A percentile compares a stretch with the other conserved stretches of the same genome.
These are phyloP conservation scores for Pantelozetes paolii DNA, from an alignment of 2,888 invertebrate genomes.

Conservation along the genomic window DNA sequence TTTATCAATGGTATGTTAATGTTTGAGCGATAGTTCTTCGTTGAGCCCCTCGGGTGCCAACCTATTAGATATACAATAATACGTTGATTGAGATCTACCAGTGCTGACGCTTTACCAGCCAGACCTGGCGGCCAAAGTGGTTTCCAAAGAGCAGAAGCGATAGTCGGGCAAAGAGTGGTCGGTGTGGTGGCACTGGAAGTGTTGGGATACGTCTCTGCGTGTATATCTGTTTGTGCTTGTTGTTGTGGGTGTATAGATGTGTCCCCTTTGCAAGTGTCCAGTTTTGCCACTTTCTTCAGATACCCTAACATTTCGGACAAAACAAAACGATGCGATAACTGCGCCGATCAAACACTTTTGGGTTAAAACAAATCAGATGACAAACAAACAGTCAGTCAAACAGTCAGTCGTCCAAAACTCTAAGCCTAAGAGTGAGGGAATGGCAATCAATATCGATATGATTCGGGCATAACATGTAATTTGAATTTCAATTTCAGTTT, in stretches of 20 bases:
- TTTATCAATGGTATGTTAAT: constrained; percentile 30
- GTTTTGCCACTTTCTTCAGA: constrained; percentile 39
- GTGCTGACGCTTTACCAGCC: constrained; percentile 32
- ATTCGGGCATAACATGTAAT: not conserved
- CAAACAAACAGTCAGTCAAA: constrained; percentile 11
- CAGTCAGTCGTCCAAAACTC: constrained; percentile 15
- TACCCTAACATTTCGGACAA: constrained; percentile 38
- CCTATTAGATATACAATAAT: constrained; percentile 7
- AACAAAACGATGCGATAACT: constrained; percentile 18
- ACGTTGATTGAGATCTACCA: not conserved
- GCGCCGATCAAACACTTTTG: constrained; percentile 17
- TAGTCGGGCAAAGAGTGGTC: constrained; percentile 42
- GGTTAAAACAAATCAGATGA: constrained; percentile 25
- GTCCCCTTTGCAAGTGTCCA: constrained; percentile 34
- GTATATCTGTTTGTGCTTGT: not conserved
- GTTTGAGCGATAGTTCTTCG: constrained; percentile 29
- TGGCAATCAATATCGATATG: constrained; percentile 21
- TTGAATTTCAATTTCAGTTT: not conserved
- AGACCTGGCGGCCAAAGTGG: constrained; percentile 48
- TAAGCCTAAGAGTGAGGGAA: constrained; percentile 26
- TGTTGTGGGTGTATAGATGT: constrained; percentile 12
- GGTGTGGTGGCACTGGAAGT: constrained; percentile 32
- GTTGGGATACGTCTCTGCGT: not conserved
- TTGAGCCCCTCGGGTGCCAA: constrained; percentile 43
- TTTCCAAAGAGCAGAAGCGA: constrained; percentile 46